Percentiles rank a stretch among this genome's conserved stretches.
Conservation (phyloP, 2,797 vertebrate species). For the Cygnus olor region DNA sequence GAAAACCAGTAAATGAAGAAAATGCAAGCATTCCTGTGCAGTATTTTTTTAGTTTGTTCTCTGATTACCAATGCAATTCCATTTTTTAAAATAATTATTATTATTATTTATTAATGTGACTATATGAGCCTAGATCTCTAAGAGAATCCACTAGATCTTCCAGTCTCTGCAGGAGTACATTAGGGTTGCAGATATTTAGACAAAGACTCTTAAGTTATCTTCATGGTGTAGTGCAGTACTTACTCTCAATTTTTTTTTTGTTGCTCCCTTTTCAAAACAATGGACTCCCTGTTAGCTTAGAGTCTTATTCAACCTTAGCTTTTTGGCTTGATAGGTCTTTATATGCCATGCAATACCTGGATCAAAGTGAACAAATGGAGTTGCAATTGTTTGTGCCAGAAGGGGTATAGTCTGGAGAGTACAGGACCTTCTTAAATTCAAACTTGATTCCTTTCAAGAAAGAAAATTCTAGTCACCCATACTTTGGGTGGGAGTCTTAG, state of each 20-base stretch:
- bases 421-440: background rate
- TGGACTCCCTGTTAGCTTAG: background rate
- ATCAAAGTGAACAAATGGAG: background rate
- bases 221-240: background rate
- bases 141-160: background rate
- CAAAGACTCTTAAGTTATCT: background rate
- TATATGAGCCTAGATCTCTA: background rate
- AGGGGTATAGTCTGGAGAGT: background rate
- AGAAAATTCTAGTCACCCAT: background rate
- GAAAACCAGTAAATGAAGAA: background rate
- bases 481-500: background rate
- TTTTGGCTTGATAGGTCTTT: background rate
- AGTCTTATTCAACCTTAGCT: background rate
- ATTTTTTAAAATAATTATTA: background rate
- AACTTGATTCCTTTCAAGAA: background rate
- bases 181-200: background rate
- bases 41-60: background rate
- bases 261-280: background rate
- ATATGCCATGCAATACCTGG: background rate
- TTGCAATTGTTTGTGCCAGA: background rate
- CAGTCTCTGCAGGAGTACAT: background rate
- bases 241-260: background rate
- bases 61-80: background rate
- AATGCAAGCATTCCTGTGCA: background rate
- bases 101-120: background rate